Evolutionary conservation across 1,140 invertebrate species (phyloP), one percentile per base, ranked within the genome.

Genomic region (Formica exsecta): DNA sequence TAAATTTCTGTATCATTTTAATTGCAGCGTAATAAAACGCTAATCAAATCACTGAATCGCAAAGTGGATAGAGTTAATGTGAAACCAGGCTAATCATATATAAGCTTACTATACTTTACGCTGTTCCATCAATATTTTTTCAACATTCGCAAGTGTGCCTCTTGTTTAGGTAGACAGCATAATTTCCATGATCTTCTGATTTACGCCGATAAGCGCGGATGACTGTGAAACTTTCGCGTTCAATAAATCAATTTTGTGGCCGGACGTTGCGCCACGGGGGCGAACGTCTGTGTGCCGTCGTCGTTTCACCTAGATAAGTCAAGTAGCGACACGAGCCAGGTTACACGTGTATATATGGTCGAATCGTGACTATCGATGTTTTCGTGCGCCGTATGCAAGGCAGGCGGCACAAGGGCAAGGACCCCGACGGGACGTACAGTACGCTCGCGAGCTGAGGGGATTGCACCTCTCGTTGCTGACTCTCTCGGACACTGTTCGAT

Each of bases 381-480:
- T 51, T 94, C 90, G 76, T 91, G 90, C 92, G 86, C 91, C 92
- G 92, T 92, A 93, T 86, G 76, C 90, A 91, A 83, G 74, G 65
- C 74, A 87, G 75, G 75, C 59, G 25, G 86, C 91, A 91, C 93
- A 95, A 95, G 94, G 94, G 94, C 94, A 95, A 95, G 94, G 94
- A 95, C 94, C 94, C 90, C 93, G 85, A 75, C 66, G 80, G 83
- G 4, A 41, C 44, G n/a, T 73, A 91, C 90, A 92, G 90, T 92
- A 83, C 87, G 85, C 90, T 89, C 92, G 70, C 80, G 38, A 32
- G 13, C 25, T 62, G 32, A 44, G 65, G 54, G 68, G 79, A 25
- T 83, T 51, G n/a, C 51, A 41, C 65, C 22, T 51, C n/a, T 57
- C 22, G 22, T 22, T 38, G 62, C 62, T 38, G 61, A 79, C 65